A percentile compares a stretch with the other conserved stretches of the same genome.
Evolutionary conservation across 2,888 invertebrate species (phyloP).

Genomic region (Tetranychus piercei): DNA sequence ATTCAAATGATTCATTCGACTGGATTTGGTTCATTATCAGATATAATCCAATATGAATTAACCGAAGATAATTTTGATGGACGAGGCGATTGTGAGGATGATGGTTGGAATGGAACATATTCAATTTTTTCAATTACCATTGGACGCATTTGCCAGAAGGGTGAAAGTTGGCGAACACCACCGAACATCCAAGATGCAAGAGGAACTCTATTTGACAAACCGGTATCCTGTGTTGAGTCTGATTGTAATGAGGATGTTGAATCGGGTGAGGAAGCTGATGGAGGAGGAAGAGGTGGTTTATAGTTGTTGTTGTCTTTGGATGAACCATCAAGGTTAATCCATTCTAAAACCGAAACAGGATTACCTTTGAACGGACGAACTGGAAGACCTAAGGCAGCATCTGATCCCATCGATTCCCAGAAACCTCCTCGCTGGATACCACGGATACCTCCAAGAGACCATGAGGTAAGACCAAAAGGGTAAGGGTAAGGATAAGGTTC

Average conservation of each 20-base stretch:
- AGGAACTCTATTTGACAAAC: not conserved
- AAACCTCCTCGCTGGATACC: constrained; percentile 14
- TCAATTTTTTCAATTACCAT: constrained; percentile 5
- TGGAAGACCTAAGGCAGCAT: constrained; percentile 10
- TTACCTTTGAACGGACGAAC: not conserved
- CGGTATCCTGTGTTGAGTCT: not conserved
- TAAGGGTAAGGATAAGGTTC: constrained; percentile 12
- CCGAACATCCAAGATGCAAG: constrained; percentile 4
- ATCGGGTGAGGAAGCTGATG: not conserved
- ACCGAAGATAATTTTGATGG: not conserved
- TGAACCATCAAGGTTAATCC: not conserved
- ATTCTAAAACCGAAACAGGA: not conserved
- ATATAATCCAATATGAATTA: not conserved
- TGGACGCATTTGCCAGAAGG: constrained; percentile 1
- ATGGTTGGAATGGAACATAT: constrained; percentile 2
- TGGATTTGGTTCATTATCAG: not conserved
- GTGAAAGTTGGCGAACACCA: not conserved
- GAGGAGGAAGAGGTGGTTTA: constrained; percentile 10
- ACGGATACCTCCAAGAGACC: constrained; percentile 15
- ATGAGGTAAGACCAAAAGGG: constrained; percentile 18
- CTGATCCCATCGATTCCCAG: constrained; percentile 17
- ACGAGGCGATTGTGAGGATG: not conserved
- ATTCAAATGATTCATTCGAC: not conserved
- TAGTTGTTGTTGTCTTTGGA: not conserved
- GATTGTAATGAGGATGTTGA: not conserved